A percentile compares a stretch with the other conserved stretches of the same genome.
These are phyloP conservation scores for Clupea harengus DNA, from an alignment of 2,113 vertebrate genomes.

Conservation along the genomic window DNA sequence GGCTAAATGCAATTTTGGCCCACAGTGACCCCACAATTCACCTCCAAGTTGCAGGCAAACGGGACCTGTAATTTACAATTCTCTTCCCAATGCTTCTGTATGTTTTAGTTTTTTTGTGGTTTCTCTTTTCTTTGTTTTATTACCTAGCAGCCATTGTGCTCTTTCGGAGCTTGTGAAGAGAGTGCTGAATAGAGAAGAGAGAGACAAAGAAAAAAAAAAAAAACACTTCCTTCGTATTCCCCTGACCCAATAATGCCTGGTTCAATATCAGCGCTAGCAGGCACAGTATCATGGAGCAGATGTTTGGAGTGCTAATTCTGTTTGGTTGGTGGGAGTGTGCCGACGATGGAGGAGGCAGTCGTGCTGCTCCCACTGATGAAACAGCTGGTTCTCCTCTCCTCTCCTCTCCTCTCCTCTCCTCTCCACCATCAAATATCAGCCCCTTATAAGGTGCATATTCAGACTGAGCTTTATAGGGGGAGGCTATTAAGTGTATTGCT, in stretches of 20 bases:
- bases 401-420: not conserved
- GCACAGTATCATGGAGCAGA: slow-evolving; percentile 39
- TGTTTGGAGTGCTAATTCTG: slow-evolving; percentile 53
- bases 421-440: not conserved
- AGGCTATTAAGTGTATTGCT: slow-evolving; percentile 19
- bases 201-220: not conserved
- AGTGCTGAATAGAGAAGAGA: not conserved
- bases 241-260: slow-evolving; percentile 45
- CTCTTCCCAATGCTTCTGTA: not conserved
- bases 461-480: not conserved
- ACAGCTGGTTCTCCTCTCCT: slow-evolving; percentile 48
- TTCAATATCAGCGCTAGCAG: slow-evolving; percentile 39
- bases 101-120: not conserved
- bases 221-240: slow-evolving; percentile 16
- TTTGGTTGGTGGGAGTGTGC: slow-evolving; percentile 45
- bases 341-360: slow-evolving; percentile 42
- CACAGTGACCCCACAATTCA: not conserved
- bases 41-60: not conserved
- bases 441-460: not conserved
- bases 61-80: not conserved
- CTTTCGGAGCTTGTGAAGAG: not conserved
- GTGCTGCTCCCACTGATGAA: slow-evolving; percentile 35
- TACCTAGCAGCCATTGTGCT: not conserved
- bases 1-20: not conserved
- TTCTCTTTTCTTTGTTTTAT: not conserved